A percentile compares a stretch with the other conserved stretches of the same genome.
Evolutionary conservation across 2,113 vertebrate genomes (phyloP).

Genomic region (Megaleporinus macrocephalus): DNA sequence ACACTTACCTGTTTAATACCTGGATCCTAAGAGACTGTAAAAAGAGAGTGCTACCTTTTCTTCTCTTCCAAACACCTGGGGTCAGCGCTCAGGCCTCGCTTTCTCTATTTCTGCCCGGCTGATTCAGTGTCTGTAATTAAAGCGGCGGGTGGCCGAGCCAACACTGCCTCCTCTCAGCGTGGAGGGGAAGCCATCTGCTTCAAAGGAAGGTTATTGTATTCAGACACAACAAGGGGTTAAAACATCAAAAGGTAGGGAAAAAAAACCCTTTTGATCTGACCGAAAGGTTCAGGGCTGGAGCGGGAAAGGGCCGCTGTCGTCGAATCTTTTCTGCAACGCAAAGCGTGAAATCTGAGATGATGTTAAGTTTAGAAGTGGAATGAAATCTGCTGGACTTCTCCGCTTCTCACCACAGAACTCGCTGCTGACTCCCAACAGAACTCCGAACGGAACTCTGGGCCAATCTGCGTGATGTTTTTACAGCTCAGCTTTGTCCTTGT

Average conservation of each 20-base stretch:
- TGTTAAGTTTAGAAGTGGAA: constrained; percentile 53
- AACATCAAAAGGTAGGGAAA: constrained; percentile 72
- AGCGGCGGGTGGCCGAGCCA: constrained; percentile 78
- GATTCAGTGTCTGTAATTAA: constrained; percentile 78
- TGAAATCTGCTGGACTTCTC: constrained; percentile 33
- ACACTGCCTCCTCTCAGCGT: constrained; percentile 75
- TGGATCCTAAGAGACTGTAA: too few species aligned
- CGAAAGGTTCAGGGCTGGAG: constrained; percentile 58
- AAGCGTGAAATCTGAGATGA: constrained; percentile 73
- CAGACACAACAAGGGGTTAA: constrained; percentile 76
- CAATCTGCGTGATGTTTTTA: neutral
- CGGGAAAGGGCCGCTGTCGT: constrained; percentile 66
- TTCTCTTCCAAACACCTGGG: constrained; percentile 59
- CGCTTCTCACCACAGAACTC: constrained; percentile 20
- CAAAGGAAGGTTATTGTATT: constrained; percentile 65
- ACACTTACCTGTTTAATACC: too few species aligned
- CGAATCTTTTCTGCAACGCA: constrained; percentile 72
- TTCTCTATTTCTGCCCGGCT: constrained; percentile 63
- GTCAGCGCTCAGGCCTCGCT: constrained; percentile 65
- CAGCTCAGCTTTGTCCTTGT: too few species aligned
- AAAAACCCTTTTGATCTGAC: constrained; percentile 71
- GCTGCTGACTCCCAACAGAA: neutral
- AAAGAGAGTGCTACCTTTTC: neutral
- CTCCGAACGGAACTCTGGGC: neutral
- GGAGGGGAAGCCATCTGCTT: constrained; percentile 80